Conservation (phyloP, 2,797 vertebrate species). For the Falco biarmicus region DNA sequence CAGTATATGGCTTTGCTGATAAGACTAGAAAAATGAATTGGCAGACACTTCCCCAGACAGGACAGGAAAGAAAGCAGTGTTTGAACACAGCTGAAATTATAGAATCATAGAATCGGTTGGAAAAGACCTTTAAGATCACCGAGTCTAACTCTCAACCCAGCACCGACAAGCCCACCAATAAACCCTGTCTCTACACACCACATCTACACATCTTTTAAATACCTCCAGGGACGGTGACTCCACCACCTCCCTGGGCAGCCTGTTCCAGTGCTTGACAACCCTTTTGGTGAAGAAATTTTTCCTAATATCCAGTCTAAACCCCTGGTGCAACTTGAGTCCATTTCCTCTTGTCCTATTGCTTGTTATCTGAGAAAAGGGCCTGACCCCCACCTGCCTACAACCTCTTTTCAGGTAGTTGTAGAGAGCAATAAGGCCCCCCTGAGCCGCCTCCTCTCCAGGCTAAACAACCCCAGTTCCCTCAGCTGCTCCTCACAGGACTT, state of each 20-base stretch:
- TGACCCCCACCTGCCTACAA: too few relatives aligned
- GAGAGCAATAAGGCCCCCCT: too few relatives aligned
- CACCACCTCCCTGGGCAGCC: not conserved
- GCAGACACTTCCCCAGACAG: conserved; percentile 65
- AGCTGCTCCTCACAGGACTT: too few relatives aligned
- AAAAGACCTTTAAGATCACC: not conserved
- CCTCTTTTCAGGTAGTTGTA: too few relatives aligned
- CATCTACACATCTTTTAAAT: not conserved
- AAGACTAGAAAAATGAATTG: conserved; percentile 77
- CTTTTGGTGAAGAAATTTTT: not conserved
- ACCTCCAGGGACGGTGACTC: not conserved
- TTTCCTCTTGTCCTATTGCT: too few relatives aligned
- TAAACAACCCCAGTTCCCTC: too few relatives aligned
- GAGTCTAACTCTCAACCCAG: accelerated
- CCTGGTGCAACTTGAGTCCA: too few relatives aligned
- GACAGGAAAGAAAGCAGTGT: conserved; percentile 55
- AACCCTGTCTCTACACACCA: not conserved
- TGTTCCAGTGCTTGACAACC: not conserved
- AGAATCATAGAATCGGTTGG: not conserved
- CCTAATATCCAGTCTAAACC: too few relatives aligned
- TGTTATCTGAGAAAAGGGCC: too few relatives aligned
- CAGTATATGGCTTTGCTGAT: conserved; percentile 72
- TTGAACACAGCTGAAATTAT: conserved; percentile 70
- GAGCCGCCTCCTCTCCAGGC: too few relatives aligned
- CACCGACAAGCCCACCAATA: not conserved